Evolutionary conservation across 1,140 invertebrate genomes (phyloP).

Genomic region (Bombus pyrosoma): DNA sequence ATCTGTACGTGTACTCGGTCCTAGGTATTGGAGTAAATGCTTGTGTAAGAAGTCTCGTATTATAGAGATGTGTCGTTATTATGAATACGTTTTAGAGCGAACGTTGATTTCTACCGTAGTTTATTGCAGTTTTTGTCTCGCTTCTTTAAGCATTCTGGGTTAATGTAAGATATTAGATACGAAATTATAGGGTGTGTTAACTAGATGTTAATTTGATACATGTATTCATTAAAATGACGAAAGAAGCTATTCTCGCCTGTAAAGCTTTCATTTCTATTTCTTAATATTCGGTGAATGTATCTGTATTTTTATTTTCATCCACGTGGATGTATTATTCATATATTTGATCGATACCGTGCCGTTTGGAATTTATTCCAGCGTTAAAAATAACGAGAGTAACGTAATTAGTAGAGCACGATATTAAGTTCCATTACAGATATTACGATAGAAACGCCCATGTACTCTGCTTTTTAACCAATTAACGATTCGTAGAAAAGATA

Average conservation of each 20-base stretch:
- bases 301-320: neutral
- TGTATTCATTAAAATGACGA: neutral
- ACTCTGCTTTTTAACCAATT: neutral
- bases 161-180: neutral
- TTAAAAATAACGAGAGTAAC: neutral
- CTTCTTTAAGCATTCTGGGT: too few species aligned
- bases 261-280: neutral
- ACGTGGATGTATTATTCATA: neutral
- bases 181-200: slow-evolving; percentile 3
- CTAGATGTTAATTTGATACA: neutral
- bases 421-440: neutral
- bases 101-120: too few species aligned
- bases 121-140: too few species aligned
- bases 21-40: neutral
- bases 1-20: neutral
- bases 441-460: too few species aligned
- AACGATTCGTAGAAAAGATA: neutral
- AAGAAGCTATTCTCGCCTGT: neutral
- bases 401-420: neutral
- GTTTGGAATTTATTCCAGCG: neutral
- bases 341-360: neutral
- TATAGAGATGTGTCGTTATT: too few species aligned
- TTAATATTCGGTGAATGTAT: neutral
- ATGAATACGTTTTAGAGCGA: too few species aligned
- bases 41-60: neutral